Conservation (phyloP, 2,113 vertebrate species). For the Todiramphus chloris region DNA sequence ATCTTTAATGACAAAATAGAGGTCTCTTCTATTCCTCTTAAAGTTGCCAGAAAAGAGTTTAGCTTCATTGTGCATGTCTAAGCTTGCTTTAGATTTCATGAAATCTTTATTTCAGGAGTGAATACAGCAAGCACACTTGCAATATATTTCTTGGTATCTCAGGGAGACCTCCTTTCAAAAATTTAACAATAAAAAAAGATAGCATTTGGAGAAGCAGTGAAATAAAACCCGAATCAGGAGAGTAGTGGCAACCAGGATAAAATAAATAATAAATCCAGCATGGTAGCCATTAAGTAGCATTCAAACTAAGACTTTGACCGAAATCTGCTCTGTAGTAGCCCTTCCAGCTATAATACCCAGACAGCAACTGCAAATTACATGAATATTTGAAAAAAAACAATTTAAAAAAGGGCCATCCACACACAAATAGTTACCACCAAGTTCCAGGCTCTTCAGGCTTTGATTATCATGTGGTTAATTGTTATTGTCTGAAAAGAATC, state of each 20-base stretch:
- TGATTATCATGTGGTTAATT: not conserved
- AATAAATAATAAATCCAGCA: not conserved
- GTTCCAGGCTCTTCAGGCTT: not conserved
- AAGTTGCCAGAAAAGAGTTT: not conserved
- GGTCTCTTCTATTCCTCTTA: not conserved
- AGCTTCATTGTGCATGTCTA: not conserved
- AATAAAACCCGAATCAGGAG: not conserved
- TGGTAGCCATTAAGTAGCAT: not conserved
- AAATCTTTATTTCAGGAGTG: not conserved
- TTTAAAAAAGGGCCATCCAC: fast-evolving
- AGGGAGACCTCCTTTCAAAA: not conserved
- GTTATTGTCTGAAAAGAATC: not conserved
- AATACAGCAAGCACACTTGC: not conserved
- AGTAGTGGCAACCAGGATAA: not conserved
- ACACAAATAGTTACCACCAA: not conserved
- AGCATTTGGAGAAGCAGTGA: not conserved
- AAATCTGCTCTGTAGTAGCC: not conserved
- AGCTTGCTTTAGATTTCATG: not conserved
- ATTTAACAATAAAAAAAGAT: not conserved
- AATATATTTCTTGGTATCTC: not conserved
- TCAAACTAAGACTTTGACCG: not conserved
- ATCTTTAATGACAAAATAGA: not conserved
- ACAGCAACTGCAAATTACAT: not conserved
- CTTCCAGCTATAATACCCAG: not conserved
- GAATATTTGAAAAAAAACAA: not conserved